These are phyloP conservation scores for Triplophysa yarkandensis DNA, from an alignment of 2,797 vertebrate genomes.

Conservation along the genomic window DNA sequence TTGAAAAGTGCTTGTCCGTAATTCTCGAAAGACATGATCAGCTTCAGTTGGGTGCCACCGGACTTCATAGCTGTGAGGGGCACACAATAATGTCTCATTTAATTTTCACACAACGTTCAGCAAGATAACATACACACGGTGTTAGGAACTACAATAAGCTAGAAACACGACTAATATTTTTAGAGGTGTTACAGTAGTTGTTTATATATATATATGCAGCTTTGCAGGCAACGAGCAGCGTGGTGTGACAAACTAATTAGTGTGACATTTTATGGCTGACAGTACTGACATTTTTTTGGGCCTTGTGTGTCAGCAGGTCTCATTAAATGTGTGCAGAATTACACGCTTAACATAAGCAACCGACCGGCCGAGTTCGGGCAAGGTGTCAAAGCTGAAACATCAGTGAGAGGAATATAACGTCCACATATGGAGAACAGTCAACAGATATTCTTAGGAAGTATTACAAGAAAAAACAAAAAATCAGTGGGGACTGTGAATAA, in stretches of 20 bases:
- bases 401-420: background rate
- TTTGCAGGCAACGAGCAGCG: too few relatives aligned
- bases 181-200: too few relatives aligned
- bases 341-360: background rate
- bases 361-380: constrained; percentile 27
- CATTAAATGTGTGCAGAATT: background rate
- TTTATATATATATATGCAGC: too few relatives aligned
- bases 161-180: too few relatives aligned
- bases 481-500: too few relatives aligned
- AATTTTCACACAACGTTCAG: constrained; percentile 10
- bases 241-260: too few relatives aligned
- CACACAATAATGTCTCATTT: constrained; percentile 1
- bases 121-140: background rate
- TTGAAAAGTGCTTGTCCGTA: constrained; percentile 88
- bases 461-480: too few relatives aligned
- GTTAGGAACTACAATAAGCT: background rate
- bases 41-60: constrained; percentile 86
- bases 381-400: background rate
- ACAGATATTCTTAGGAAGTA: background rate
- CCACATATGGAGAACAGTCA: background rate
- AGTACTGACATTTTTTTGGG: too few relatives aligned
- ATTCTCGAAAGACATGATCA: constrained; percentile 89
- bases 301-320: background rate
- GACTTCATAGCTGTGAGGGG: constrained; percentile 83
- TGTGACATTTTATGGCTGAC: too few relatives aligned